Evolutionary conservation across 2,888 invertebrate genomes (phyloP).

Genomic region (Artemia sinica): DNA sequence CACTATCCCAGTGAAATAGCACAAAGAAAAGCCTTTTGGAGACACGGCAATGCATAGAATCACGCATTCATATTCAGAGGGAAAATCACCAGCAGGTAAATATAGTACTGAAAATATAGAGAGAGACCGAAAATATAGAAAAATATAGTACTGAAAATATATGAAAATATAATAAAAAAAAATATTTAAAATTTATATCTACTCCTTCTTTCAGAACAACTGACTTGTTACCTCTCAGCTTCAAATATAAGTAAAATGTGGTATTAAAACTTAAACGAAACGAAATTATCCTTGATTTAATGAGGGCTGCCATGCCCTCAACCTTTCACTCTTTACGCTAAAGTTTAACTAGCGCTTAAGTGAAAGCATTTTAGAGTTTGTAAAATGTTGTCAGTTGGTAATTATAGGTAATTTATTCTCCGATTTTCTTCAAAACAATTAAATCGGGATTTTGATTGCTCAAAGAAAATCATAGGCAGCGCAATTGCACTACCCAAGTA

Average conservation of each 20-base stretch:
- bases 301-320: too few species aligned
- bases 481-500: too few species aligned
- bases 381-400: too few species aligned
- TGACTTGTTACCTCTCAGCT: constrained; percentile 94
- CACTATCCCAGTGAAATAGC: constrained; percentile 79
- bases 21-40: constrained; percentile 81
- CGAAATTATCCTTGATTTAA: too few species aligned
- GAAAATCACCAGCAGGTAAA: constrained; percentile 88
- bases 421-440: too few species aligned
- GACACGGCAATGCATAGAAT: constrained; percentile 82
- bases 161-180: constrained; percentile 69
- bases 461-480: too few species aligned
- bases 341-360: too few species aligned
- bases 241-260: constrained; percentile 25
- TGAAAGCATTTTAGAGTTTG: too few species aligned
- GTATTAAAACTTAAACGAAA: too few species aligned
- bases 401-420: too few species aligned
- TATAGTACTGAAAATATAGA: constrained; percentile 50
- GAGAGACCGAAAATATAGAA: constrained; percentile 83
- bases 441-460: too few species aligned
- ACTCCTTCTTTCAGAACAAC: constrained; percentile 97
- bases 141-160: constrained; percentile 93
- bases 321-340: too few species aligned
- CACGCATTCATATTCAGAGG: constrained; percentile 67
- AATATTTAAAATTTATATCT: constrained; percentile 98